phyloP scores from a whole-genome alignment of 2,113 vertebrate species.

The Electrona antarctica region DNA sequence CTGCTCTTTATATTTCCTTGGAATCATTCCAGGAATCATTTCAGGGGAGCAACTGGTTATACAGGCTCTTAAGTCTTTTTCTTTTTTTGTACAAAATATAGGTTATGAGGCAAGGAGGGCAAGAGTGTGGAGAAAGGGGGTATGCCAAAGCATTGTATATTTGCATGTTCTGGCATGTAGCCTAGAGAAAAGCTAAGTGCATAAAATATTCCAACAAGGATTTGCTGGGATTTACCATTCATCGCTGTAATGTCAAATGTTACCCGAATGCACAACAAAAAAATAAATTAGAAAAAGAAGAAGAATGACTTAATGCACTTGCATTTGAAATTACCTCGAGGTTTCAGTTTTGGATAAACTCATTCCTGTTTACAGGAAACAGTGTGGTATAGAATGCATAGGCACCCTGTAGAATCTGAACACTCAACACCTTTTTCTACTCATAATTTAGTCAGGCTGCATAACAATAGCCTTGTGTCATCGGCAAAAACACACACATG shows the following conservation, averaged over 20 bases:
- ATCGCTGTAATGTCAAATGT: conserved; percentile 6
- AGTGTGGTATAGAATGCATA: too few species aligned
- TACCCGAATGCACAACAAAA: conserved; percentile 46
- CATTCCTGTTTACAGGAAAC: conserved; percentile 20
- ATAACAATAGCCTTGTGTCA: conserved; percentile 3
- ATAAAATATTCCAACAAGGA: conserved; percentile 17
- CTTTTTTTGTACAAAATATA: conserved; percentile 20
- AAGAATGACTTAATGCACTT: conserved; percentile 35
- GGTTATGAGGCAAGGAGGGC: conserved; percentile 28
- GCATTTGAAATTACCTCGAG: conserved; percentile 34
- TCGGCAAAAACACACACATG: not conserved
- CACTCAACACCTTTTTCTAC: conserved; percentile 36
- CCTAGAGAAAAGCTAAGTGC: conserved; percentile 31
- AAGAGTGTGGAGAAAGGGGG: conserved; percentile 24
- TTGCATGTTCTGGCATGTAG: conserved; percentile 51
- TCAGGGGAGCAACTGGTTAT: conserved; percentile 36
- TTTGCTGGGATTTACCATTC: conserved; percentile 7
- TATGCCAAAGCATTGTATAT: conserved; percentile 19
- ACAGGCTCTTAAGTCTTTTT: conserved; percentile 11
- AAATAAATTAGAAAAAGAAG: not conserved
- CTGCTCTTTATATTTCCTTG: conserved; percentile 23
- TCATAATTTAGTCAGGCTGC: conserved; percentile 1
- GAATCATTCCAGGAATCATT: conserved; percentile 31
- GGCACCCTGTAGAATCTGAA: not conserved
- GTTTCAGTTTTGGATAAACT: conserved; percentile 20